These are phyloP conservation scores for Onychorhynchus coronatus DNA, from an alignment of 2,113 vertebrate species.

Conservation along the genomic window DNA sequence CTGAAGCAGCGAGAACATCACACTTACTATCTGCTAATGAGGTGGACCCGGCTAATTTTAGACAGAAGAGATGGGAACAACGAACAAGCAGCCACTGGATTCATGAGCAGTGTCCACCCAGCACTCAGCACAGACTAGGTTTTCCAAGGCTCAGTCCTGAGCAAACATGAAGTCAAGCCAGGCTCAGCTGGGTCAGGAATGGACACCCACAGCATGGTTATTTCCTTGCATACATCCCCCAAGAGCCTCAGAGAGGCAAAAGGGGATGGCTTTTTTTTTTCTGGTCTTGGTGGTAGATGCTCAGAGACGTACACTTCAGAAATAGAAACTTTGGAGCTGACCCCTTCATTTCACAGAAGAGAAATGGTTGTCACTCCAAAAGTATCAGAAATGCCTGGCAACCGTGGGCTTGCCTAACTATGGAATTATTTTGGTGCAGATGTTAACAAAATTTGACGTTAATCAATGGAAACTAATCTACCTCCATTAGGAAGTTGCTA, in stretches of 20 bases:
- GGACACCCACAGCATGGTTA: fast-evolving
- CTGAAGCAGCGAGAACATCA: not conserved
- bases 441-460: not conserved
- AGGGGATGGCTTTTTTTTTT: not conserved
- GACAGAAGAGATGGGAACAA: not conserved
- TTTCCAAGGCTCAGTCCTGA: not conserved
- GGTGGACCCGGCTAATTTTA: not conserved
- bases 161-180: not conserved
- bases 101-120: not conserved
- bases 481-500: not conserved
- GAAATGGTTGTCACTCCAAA: not conserved
- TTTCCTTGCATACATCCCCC: not conserved
- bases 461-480: not conserved
- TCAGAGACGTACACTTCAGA: fast-evolving
- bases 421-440: not conserved
- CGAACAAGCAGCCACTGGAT: not conserved
- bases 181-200: not conserved
- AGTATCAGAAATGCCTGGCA: not conserved
- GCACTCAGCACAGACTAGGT: no score
- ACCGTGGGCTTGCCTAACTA: not conserved
- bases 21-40: not conserved
- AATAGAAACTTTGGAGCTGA: not conserved
- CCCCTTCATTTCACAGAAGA: not conserved
- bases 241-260: not conserved
- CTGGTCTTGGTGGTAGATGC: not conserved